Evolutionary conservation across 2,113 vertebrate genomes (phyloP).

Genomic region (Pygoscelis antarcticus): DNA sequence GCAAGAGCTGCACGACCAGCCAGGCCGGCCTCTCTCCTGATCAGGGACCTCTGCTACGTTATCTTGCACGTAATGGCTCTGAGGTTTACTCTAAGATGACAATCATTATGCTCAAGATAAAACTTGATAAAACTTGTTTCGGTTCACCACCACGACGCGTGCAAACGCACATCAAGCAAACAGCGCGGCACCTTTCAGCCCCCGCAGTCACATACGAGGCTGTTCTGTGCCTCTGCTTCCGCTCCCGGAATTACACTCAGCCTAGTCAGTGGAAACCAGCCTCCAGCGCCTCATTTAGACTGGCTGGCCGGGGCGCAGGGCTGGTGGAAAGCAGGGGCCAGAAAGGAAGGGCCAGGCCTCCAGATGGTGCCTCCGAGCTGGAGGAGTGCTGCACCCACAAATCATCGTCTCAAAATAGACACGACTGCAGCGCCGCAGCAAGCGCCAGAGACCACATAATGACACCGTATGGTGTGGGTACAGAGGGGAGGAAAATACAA

Average conservation of each 20-base stretch:
- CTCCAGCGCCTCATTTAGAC: not conserved
- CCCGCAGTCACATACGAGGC: not conserved
- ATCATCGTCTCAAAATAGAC: not conserved
- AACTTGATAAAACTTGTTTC: not conserved
- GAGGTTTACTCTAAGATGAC: not conserved
- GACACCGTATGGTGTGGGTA: not conserved
- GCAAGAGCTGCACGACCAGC: not conserved
- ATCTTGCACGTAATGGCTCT: not conserved
- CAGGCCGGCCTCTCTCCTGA: not conserved
- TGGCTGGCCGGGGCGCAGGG: not conserved
- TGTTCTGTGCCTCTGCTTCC: not conserved
- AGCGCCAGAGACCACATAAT: not conserved
- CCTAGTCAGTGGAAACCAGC: not conserved
- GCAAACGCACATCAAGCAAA: rapidly evolving
- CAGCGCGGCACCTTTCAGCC: not conserved
- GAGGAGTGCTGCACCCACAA: not conserved
- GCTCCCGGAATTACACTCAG: not conserved
- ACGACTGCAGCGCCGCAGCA: rapidly evolving
- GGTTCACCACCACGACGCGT: not conserved
- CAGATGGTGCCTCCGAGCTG: not conserved
- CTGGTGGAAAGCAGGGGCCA: not conserved
- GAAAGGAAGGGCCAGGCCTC: not conserved
- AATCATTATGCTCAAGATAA: not conserved
- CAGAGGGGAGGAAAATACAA: not conserved
- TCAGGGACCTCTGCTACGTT: not conserved